Base-by-base conservation (phyloP, 2,888 invertebrate species). In the Macropis europaea region DNA sequence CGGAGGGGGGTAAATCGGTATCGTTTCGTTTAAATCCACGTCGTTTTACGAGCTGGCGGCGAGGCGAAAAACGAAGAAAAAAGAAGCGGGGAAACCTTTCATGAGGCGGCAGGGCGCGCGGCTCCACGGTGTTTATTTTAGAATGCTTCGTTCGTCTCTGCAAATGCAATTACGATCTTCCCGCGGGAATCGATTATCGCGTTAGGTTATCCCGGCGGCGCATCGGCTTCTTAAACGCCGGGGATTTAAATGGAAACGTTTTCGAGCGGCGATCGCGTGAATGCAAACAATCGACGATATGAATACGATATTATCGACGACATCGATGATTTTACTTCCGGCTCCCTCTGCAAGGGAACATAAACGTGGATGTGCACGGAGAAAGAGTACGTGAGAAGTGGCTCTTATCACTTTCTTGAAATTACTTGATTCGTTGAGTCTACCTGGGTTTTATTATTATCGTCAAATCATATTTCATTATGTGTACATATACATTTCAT, bases 1-100 rank as follows among this genome's bases (percentile, higher is more conserved):
- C 59, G 34, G 60, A 47, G 75, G 70, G 75, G 70, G 70, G 59
- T 67, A 76, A 76, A 77, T 69, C 73, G 76, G 76, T 72, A 73
- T 75, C 63, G 76, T 64, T 76, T 73, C 76, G 59, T 72, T 72
- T 76, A 76, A 77, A 76, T 76, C 63, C 72, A 68, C 76, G 64
- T 54, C 76, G 72, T 76, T 76, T 76, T 76, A 76, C 76, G 76
- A 76, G 72, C 63, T 52, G 42, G 40, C 47, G 57, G 62, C 38
- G 59, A 22, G 34, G 53, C 43, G 34, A n/a, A 5, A 3, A 15
- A 19, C 19, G 13, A 45, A 15, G 24, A 47, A 26, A 36, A 56
- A 42, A 19, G 19, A 28, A 15, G 7, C 28, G 13, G 60, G 47
- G 76, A 76, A 76, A 66, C 71, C 76, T 75, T 75, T 76, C 57